Evolutionary conservation across 2,888 invertebrate genomes (phyloP).

Genomic region (Dolomedes plantarius): DNA sequence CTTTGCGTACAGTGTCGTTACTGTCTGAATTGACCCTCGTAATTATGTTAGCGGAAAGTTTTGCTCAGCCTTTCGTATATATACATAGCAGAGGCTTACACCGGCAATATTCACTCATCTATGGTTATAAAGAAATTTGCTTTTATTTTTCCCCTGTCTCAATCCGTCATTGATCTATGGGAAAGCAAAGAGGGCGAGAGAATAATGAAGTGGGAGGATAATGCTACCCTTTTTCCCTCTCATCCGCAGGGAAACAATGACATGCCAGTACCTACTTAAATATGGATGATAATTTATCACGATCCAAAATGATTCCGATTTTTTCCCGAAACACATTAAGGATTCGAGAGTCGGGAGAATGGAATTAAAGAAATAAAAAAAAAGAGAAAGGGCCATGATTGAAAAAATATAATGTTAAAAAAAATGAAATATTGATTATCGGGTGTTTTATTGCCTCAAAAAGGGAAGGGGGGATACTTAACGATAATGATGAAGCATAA

Average conservation of each 20-base stretch:
- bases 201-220: conserved; percentile 53
- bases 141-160: conserved; percentile 21
- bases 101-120: no score
- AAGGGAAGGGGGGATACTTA: conserved; percentile 45
- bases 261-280: conserved; percentile 66
- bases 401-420: no score
- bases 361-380: background rate
- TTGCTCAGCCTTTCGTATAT: no score
- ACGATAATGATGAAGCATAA: conserved; percentile 66
- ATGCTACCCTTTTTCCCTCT: conserved; percentile 5
- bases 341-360: conserved; percentile 20
- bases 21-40: no score
- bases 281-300: conserved; percentile 64
- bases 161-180: conserved; percentile 50
- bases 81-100: no score
- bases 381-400: background rate
- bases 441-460: conserved; percentile 56
- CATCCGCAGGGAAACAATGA: conserved; percentile 59
- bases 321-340: conserved; percentile 57
- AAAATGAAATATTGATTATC: conserved; percentile 66
- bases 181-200: background rate
- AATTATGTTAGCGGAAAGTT: no score
- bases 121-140: no score
- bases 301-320: conserved; percentile 62
- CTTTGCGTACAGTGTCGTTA: no score